Percentiles rank a stretch among this genome's conserved stretches.
Evolutionary conservation across 2,113 vertebrate genomes (phyloP).

Genomic region (Cinclus mexicanus): DNA sequence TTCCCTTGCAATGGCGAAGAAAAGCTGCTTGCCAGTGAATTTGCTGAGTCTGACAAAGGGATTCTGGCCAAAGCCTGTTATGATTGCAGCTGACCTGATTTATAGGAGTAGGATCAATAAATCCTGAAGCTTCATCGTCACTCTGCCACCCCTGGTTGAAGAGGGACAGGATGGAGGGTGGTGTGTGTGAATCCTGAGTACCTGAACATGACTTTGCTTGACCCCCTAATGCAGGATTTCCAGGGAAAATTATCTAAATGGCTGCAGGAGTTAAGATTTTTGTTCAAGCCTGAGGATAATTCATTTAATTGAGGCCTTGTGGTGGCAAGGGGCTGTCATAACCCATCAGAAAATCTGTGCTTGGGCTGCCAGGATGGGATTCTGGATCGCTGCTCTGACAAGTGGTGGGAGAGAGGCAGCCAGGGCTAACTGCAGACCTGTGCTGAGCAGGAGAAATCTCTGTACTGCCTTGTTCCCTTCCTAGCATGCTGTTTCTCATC

Average conservation of each 20-base stretch:
- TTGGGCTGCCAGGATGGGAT: neutral
- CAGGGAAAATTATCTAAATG: rapidly evolving
- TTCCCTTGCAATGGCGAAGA: neutral
- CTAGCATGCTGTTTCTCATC: neutral
- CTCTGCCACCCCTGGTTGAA: neutral
- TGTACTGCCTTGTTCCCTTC: neutral
- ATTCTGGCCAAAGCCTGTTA: neutral
- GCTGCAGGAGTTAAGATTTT: neutral
- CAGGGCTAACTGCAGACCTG: neutral
- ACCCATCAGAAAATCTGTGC: neutral
- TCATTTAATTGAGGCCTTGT: neutral
- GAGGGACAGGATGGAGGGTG: neutral
- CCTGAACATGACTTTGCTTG: neutral
- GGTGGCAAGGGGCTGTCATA: neutral
- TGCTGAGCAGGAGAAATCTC: neutral
- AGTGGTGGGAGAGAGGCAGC: neutral
- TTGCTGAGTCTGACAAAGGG: neutral
- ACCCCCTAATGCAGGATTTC: neutral
- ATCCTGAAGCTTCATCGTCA: rapidly evolving
- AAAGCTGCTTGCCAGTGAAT: neutral
- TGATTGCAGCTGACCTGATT: neutral
- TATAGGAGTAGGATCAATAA: neutral
- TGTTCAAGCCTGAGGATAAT: neutral
- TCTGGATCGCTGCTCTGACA: neutral
- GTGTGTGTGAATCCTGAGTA: neutral